These are phyloP conservation scores for Perizoma flavofasciatum DNA, from an alignment of 2,888 invertebrate genomes.

Conservation along the genomic window DNA sequence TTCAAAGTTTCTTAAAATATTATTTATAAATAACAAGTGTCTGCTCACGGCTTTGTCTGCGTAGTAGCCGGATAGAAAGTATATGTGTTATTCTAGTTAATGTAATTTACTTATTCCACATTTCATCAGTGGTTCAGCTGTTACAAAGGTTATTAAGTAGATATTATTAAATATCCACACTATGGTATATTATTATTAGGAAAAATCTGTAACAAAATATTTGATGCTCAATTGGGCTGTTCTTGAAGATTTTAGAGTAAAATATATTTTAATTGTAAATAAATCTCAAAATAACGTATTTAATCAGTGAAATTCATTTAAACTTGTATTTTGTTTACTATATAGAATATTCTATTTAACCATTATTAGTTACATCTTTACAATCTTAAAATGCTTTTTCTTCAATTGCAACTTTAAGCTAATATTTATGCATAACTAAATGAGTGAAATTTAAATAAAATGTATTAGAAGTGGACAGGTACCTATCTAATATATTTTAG, in stretches of 20 bases:
- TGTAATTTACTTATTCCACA: too few species aligned
- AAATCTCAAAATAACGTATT: slow-evolving; percentile 32
- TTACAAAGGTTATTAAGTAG: too few species aligned
- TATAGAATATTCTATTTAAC: slow-evolving; percentile 44
- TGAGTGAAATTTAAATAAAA: too few species aligned
- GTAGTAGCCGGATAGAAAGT: too few species aligned
- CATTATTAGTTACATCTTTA: slow-evolving; percentile 49
- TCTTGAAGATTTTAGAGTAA: slow-evolving; percentile 16
- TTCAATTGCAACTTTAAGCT: slow-evolving; percentile 54
- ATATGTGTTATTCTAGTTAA: too few species aligned
- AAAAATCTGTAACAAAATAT: slow-evolving; percentile 13
- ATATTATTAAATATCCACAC: too few species aligned
- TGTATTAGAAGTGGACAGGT: too few species aligned
- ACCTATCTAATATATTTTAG: neutral
- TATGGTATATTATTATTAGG: too few species aligned
- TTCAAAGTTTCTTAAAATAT: neutral
- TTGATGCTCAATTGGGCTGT: slow-evolving; percentile 20
- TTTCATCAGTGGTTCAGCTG: too few species aligned
- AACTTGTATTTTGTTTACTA: slow-evolving; percentile 45
- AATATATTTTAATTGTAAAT: slow-evolving; percentile 50
- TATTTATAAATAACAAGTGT: too few species aligned
- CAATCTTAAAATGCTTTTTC: slow-evolving; percentile 53
- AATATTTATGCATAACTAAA: slow-evolving; percentile 1
- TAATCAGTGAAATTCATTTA: slow-evolving; percentile 47
- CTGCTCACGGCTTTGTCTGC: too few species aligned